Conservation (phyloP, 2,797 vertebrate species). For the Anableps anableps region DNA sequence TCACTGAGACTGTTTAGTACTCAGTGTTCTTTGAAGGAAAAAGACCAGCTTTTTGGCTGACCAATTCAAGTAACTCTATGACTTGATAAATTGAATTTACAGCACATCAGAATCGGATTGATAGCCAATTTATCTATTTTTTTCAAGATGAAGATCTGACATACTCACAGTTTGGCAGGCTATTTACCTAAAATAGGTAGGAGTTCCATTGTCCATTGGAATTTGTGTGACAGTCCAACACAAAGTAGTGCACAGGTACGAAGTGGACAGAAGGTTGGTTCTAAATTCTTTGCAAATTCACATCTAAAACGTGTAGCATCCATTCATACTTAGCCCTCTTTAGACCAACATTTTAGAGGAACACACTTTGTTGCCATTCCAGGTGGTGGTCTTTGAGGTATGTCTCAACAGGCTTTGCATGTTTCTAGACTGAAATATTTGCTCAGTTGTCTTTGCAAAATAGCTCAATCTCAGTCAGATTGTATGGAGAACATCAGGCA, state of each 20-base stretch:
- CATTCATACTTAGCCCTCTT: neutral
- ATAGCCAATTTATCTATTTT: conserved; percentile 1
- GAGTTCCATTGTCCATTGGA: neutral
- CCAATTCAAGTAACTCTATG: neutral
- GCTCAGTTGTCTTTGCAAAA: neutral
- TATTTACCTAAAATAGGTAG: conserved; percentile 1
- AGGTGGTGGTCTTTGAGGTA: no score
- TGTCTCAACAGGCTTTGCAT: neutral
- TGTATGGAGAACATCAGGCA: neutral
- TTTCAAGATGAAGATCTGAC: conserved; percentile 3
- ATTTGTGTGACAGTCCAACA: neutral
- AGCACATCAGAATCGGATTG: neutral
- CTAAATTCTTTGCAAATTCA: neutral
- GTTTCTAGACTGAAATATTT: neutral
- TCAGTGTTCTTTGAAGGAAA: neutral
- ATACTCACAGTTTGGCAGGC: conserved; percentile 1
- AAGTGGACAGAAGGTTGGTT: neutral
- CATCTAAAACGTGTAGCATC: neutral
- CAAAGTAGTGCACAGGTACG: conserved; percentile 7
- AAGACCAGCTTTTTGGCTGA: neutral
- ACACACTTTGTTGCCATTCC: neutral
- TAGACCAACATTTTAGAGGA: neutral
- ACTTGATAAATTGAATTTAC: conserved; percentile 1
- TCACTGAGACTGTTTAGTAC: conserved; percentile 4
- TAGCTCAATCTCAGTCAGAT: neutral